Evolutionary conservation across 2,888 invertebrate genomes (phyloP).

Genomic region (Colostygia pectinataria): DNA sequence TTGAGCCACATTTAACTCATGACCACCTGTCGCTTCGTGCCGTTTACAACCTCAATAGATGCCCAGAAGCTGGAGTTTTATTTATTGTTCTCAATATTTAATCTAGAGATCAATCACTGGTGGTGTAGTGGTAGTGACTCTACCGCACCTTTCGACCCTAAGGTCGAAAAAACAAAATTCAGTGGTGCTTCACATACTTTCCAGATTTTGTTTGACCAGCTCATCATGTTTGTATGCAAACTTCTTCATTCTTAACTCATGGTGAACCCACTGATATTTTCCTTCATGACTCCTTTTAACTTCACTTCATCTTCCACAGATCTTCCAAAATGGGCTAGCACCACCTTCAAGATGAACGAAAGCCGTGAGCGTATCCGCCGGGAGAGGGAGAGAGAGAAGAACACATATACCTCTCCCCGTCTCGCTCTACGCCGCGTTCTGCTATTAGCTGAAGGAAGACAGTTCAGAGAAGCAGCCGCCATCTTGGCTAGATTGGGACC

Average conservation of each 20-base stretch:
- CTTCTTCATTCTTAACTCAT: too few species aligned
- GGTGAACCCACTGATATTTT: too few species aligned
- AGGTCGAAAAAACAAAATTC: too few species aligned
- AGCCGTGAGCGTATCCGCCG: slow-evolving; percentile 88
- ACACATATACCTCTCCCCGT: slow-evolving; percentile 85
- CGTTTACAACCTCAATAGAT: not conserved
- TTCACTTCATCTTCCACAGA: slow-evolving; percentile 19
- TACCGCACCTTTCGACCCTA: too few species aligned
- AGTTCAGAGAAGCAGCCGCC: slow-evolving; percentile 95
- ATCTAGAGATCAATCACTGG: too few species aligned
- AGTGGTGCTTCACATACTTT: too few species aligned
- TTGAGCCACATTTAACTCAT: slow-evolving; percentile 14
- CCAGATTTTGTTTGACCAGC: too few species aligned
- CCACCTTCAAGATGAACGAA: slow-evolving; percentile 83
- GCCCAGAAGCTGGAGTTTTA: slow-evolving; percentile 14
- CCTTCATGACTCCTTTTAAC: too few species aligned
- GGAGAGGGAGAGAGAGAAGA: slow-evolving; percentile 84
- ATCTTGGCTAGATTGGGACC: slow-evolving; percentile 91
- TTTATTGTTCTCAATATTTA: slow-evolving; percentile 24
- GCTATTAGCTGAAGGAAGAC: slow-evolving; percentile 92
- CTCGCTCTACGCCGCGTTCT: slow-evolving; percentile 87
- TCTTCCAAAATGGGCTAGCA: slow-evolving; percentile 61
- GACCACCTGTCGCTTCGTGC: slow-evolving; percentile 29
- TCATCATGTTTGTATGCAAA: too few species aligned
- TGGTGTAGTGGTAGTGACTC: too few species aligned